These are phyloP conservation scores for Aplocera efformata DNA, from an alignment of 2,888 invertebrate species.

Conservation along the genomic window DNA sequence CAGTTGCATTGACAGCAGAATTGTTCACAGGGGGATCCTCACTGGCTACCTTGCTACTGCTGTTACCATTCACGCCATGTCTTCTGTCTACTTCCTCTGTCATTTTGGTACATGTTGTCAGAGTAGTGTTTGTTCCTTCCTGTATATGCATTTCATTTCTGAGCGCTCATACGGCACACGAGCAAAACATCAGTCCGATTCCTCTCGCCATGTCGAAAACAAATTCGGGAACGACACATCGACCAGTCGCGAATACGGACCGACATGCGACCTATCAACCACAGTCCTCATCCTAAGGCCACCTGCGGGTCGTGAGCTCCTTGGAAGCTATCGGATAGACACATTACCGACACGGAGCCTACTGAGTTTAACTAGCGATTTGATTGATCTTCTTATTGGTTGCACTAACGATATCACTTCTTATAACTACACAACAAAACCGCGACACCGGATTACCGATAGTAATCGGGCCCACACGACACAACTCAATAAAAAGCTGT, in stretches of 20 bases:
- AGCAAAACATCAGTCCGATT: slow-evolving; percentile 71
- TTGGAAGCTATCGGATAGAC: slow-evolving; percentile 69
- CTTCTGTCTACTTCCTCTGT: slow-evolving; percentile 85
- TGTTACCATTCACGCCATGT: slow-evolving; percentile 86
- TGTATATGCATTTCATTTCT: slow-evolving; percentile 85
- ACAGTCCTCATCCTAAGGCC: slow-evolving; percentile 78
- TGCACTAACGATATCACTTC: slow-evolving; percentile 57
- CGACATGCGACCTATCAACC: slow-evolving; percentile 65
- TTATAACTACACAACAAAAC: slow-evolving; percentile 59
- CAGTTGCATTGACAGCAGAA: slow-evolving; percentile 74
- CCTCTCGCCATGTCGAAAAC: slow-evolving; percentile 70
- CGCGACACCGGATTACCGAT: slow-evolving; percentile 69
- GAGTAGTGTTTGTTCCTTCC: slow-evolving; percentile 83
- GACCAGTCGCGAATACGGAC: slow-evolving; percentile 57
- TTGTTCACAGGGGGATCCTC: slow-evolving; percentile 72
- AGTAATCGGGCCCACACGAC: slow-evolving; percentile 74
- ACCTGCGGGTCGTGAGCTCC: slow-evolving; percentile 70
- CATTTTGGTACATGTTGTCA: slow-evolving; percentile 86
- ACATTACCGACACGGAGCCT: slow-evolving; percentile 76
- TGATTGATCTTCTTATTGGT: slow-evolving; percentile 44
- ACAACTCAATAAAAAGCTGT: slow-evolving; percentile 78
- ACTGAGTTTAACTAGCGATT: slow-evolving; percentile 57
- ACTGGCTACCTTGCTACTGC: slow-evolving; percentile 78
- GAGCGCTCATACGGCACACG: slow-evolving; percentile 74
- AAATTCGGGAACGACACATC: slow-evolving; percentile 54